These are phyloP conservation scores for Cyphomyrmex costatus DNA, from an alignment of 1,140 invertebrate genomes.

Conservation along the genomic window DNA sequence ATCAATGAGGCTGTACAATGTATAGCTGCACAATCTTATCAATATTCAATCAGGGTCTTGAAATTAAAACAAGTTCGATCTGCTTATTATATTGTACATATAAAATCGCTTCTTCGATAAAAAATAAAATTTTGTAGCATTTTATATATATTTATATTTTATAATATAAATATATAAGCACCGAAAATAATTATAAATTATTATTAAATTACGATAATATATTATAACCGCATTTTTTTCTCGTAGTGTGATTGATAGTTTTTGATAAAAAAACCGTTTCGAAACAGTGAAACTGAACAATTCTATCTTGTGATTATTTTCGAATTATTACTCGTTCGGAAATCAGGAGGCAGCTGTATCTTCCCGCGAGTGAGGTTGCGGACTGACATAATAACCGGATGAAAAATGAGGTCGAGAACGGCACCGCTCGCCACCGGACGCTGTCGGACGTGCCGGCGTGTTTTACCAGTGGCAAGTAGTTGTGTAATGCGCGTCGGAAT, in stretches of 20 bases:
- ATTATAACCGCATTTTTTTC: too few relatives aligned
- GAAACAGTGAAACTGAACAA: not conserved
- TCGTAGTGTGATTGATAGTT: not conserved
- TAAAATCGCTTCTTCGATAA: too few relatives aligned
- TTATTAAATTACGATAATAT: too few relatives aligned
- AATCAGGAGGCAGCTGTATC: not conserved
- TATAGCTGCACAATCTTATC: too few relatives aligned
- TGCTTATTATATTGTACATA: too few relatives aligned
- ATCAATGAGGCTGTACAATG: too few relatives aligned
- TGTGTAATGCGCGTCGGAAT: constrained; percentile 47
- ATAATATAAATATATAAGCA: too few relatives aligned
- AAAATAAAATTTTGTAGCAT: too few relatives aligned
- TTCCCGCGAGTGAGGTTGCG: not conserved
- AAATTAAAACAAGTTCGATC: too few relatives aligned
- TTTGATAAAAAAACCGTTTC: not conserved
- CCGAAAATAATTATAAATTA: too few relatives aligned
- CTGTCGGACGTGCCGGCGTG: constrained; percentile 28
- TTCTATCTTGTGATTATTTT: not conserved
- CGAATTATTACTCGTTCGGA: not conserved
- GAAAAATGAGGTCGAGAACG: constrained; percentile 13
- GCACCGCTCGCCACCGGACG: not conserved
- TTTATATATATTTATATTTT: too few relatives aligned
- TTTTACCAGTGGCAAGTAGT: constrained; percentile 48
- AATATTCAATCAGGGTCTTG: too few relatives aligned
- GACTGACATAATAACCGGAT: constrained; percentile 20